Conservation (phyloP, 2,888 invertebrate genomes). For the Pseudoips prasinana region DNA sequence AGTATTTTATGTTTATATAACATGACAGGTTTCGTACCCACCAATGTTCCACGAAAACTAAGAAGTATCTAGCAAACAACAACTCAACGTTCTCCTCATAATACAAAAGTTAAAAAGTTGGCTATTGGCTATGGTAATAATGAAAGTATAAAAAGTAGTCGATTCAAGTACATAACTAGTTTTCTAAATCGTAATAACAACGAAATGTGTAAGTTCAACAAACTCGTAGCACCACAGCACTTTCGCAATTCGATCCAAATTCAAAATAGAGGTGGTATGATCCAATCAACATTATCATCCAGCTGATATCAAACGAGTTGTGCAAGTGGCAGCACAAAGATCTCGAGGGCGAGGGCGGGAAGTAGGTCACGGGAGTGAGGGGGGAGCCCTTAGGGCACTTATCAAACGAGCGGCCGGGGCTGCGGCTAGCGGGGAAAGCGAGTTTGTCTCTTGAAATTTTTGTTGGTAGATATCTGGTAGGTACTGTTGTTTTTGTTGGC, state of each 20-base stretch:
- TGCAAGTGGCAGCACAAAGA: conserved; percentile 78
- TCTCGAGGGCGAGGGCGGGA: conserved; percentile 69
- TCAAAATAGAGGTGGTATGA: conserved; percentile 42
- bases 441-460: conserved; percentile 66
- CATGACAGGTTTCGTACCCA: no score
- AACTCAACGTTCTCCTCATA: no score
- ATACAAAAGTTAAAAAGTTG: no score
- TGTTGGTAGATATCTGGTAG: conserved; percentile 41
- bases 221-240: conserved; percentile 7
- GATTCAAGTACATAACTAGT: conserved; percentile 8
- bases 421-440: conserved; percentile 67
- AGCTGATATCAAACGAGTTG: conserved; percentile 74
- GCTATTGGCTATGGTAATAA: conserved; percentile 14
- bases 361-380: conserved; percentile 58
- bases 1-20: no score
- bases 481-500: conserved; percentile 32
- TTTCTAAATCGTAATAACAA: conserved; percentile 17
- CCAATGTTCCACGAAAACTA: no score
- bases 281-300: conserved; percentile 65
- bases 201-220: conserved; percentile 20
- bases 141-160: conserved; percentile 15
- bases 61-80: no score
- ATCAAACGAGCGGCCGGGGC: conserved; percentile 62
- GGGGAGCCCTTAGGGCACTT: conserved; percentile 78
- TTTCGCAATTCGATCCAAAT: conserved; percentile 48